Conservation (phyloP, 92 coral and sea anemone genomes). For the Scolanthus callimorphus region DNA sequence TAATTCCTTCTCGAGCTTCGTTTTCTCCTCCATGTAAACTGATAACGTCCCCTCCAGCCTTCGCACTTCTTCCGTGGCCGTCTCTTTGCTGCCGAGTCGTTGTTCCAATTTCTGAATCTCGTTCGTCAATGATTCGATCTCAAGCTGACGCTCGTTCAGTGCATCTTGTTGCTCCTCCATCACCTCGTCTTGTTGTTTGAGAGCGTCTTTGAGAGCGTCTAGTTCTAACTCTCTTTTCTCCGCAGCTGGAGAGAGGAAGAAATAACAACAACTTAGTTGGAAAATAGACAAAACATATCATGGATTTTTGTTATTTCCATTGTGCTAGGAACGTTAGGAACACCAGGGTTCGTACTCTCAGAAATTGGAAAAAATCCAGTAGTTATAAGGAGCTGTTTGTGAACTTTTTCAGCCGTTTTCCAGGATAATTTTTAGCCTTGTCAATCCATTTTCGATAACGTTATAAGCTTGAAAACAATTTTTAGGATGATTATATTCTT, state of each 20-base stretch:
- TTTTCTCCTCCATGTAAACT: slow-evolving; percentile 27
- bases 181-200: slow-evolving; percentile 44
- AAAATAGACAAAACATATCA: no score
- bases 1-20: slow-evolving; percentile 32
- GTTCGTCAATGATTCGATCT: slow-evolving; percentile 43
- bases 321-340: no score
- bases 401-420: no score
- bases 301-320: no score
- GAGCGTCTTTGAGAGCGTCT: slow-evolving; percentile 22
- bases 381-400: no score
- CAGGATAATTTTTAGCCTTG: no score
- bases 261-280: no score
- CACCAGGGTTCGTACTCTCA: background rate
- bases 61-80: slow-evolving; percentile 19
- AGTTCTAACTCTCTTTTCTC: slow-evolving; percentile 36
- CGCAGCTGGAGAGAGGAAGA: slow-evolving; percentile 22
- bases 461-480: no score
- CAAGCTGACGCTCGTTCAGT: slow-evolving; percentile 50
- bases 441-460: no score
- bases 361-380: background rate
- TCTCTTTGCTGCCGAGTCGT: slow-evolving; percentile 19
- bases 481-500: no score
- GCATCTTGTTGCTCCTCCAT: slow-evolving; percentile 63
- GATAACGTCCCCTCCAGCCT: slow-evolving; percentile 44
- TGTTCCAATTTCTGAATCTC: slow-evolving; percentile 36